These are phyloP conservation scores for Hydrotaea diabolus DNA, from an alignment of 2,888 invertebrate genomes.

Conservation along the genomic window DNA sequence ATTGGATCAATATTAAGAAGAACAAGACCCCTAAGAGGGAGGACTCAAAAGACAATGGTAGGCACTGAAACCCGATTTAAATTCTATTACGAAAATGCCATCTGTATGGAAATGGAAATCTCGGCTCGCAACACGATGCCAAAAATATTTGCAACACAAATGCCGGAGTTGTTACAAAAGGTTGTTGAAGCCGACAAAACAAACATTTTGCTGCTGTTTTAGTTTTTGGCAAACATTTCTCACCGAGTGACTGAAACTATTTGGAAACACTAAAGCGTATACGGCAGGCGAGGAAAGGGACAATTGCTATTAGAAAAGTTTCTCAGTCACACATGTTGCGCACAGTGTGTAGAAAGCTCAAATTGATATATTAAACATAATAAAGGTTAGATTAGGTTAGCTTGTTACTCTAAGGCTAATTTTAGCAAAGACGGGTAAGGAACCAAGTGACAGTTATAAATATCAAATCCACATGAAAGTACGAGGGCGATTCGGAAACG, in stretches of 20 bases:
- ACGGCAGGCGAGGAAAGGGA: background rate
- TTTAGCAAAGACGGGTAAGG: too few species aligned
- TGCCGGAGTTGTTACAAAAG: constrained; percentile 12
- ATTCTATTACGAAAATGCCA: constrained; percentile 31
- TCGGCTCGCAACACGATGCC: background rate
- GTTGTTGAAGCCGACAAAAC: constrained; percentile 3
- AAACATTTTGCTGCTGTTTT: constrained; percentile 4
- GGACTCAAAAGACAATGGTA: constrained; percentile 16
- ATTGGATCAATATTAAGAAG: constrained; percentile 31
- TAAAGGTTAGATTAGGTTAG: too few species aligned
- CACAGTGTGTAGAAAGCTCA: background rate
- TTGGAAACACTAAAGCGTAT: background rate
- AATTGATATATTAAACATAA: too few species aligned
- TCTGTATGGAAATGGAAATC: constrained; percentile 17
- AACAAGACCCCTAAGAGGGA: too few species aligned
- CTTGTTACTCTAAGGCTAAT: too few species aligned
- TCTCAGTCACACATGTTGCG: background rate
- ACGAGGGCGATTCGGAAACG: too few species aligned
- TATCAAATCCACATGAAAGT: too few species aligned
- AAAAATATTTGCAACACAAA: background rate
- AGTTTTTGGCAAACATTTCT: constrained; percentile 33
- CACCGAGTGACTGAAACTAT: background rate
- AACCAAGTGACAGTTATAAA: too few species aligned
- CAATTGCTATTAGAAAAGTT: constrained; percentile 4
- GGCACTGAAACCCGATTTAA: constrained; percentile 23